These are phyloP conservation scores for Fistularia tabacaria DNA, from an alignment of 2,797 vertebrate species.

Conservation along the genomic window DNA sequence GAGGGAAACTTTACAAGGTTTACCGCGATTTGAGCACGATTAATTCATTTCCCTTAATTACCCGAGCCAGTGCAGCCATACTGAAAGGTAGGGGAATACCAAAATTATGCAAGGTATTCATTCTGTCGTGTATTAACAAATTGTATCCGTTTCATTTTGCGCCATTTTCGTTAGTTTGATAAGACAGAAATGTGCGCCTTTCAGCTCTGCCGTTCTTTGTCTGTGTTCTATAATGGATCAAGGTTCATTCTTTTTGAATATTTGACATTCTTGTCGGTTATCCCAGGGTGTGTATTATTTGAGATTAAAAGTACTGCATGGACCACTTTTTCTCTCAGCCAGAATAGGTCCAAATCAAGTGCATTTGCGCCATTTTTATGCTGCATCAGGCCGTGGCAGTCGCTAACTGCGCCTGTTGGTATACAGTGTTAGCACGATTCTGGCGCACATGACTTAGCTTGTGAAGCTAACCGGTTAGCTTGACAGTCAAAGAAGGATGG, in stretches of 20 bases:
- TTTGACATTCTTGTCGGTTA: not conserved
- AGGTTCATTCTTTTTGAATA: conserved; percentile 7
- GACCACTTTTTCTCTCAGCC: conserved; percentile 10
- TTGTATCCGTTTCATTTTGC: conserved; percentile 67
- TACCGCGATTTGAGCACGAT: conserved; percentile 74
- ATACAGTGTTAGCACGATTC: conserved; percentile 37
- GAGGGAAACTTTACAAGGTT: conserved; percentile 84
- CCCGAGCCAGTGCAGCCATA: conserved; percentile 56
- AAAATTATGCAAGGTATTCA: not conserved
- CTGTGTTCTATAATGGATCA: conserved; percentile 55
- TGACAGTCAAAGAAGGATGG: conserved; percentile 21
- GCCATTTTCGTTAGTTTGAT: conserved; percentile 77
- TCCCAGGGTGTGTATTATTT: not conserved
- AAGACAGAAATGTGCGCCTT: conserved; percentile 75
- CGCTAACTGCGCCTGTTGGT: conserved; percentile 63
- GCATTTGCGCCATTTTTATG: conserved; percentile 70
- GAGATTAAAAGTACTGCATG: not conserved
- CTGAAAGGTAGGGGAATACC: conserved; percentile 61
- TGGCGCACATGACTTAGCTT: conserved; percentile 73
- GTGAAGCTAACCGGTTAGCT: conserved; percentile 51
- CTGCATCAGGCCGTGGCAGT: conserved; percentile 70
- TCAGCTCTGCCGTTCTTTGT: conserved; percentile 75
- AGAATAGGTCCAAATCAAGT: conserved; percentile 53
- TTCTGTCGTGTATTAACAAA: conserved; percentile 50
- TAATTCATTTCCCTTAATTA: conserved; percentile 58